Evolutionary conservation across 2,797 vertebrate genomes (phyloP).

Genomic region (Lacerta agilis): DNA sequence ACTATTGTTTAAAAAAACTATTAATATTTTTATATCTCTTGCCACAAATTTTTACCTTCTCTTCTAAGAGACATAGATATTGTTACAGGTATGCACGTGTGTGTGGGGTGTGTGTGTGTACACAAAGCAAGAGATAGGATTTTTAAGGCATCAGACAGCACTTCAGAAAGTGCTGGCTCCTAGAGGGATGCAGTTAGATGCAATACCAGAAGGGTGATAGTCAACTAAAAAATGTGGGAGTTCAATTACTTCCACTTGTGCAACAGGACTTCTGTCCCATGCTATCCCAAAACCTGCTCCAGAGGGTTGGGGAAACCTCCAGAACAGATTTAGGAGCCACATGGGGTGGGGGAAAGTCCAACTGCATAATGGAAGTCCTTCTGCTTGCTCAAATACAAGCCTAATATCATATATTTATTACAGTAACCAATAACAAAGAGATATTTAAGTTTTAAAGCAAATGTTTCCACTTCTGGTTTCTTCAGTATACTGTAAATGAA

Average conservation of each 20-base stretch:
- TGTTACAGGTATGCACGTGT: no score
- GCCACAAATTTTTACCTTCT: not conserved
- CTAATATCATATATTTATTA: not conserved
- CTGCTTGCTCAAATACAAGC: no score
- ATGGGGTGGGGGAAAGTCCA: no score
- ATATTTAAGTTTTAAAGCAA: not conserved
- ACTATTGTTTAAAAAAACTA: not conserved
- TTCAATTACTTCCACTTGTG: no score
- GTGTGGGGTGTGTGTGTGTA: no score
- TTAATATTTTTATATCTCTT: not conserved
- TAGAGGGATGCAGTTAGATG: not conserved
- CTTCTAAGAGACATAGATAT: not conserved
- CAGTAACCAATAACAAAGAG: not conserved
- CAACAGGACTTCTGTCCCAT: no score
- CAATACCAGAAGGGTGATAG: no score
- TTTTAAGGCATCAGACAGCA: not conserved
- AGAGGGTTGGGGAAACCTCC: no score
- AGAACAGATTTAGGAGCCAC: no score
- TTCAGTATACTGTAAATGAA: not conserved
- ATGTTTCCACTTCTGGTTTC: not conserved
- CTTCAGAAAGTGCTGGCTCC: not conserved
- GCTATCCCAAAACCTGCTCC: no score
- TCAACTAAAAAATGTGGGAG: no score
- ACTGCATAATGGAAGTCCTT: no score
- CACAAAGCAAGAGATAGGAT: not conserved